Percentiles rank a stretch among this genome's conserved stretches.
These are phyloP conservation scores for Tachuris rubrigastra DNA, from an alignment of 2,113 vertebrate species.

Conservation along the genomic window DNA sequence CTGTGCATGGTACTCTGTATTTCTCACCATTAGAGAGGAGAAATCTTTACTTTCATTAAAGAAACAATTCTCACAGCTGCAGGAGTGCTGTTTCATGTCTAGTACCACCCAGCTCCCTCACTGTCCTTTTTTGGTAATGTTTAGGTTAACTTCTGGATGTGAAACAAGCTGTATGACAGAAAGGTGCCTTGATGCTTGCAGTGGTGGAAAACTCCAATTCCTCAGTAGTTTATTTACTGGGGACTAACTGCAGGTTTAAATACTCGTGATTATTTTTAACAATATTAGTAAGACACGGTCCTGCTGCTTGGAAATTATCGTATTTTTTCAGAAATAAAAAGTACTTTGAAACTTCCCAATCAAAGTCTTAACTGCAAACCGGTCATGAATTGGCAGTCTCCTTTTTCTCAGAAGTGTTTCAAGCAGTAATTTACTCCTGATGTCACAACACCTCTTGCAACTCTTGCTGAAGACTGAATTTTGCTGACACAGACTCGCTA, in stretches of 20 bases:
- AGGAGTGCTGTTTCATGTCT: not conserved
- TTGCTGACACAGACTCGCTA: not conserved
- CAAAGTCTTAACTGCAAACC: not conserved
- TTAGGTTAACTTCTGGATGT: not conserved
- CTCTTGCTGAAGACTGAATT: not conserved
- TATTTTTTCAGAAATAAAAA: not conserved
- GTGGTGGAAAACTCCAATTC: not conserved
- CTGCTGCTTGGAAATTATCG: not conserved
- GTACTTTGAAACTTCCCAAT: not conserved
- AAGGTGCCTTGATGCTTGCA: not conserved
- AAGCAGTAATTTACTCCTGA: not conserved
- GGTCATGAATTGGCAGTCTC: fast-evolving
- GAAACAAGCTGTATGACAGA: not conserved
- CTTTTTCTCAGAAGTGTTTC: not conserved
- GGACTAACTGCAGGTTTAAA: not conserved
- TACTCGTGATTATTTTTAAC: not conserved
- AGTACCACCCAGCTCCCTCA: not conserved
- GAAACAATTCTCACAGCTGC: fast-evolving
- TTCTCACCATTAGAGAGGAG: not conserved
- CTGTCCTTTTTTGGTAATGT: slow-evolving; percentile 14
- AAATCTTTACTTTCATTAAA: not conserved
- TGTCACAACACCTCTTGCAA: not conserved
- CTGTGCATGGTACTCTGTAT: not conserved
- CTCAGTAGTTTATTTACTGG: not conserved
- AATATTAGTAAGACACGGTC: not conserved